Evolutionary conservation across 1,140 invertebrate genomes (phyloP), one percentile per base, ranked within the genome.

Genomic region (Daktulosphaira vitifoliae): DNA sequence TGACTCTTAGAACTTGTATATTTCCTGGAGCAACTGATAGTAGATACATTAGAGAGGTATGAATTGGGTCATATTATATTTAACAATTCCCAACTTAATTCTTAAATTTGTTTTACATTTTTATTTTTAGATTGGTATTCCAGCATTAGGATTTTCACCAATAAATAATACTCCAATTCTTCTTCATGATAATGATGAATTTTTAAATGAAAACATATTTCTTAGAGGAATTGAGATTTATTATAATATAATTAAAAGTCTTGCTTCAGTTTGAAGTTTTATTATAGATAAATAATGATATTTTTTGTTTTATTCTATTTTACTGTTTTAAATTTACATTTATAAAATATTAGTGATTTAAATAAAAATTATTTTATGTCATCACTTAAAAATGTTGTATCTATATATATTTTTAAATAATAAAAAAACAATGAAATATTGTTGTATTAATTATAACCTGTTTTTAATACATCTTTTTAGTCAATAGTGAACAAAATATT

Each of bases 1-100:
- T 88, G 3, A 78, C 79, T 67, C 69, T 88, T 11, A 80, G 81
- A 68, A 77, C 77, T 18, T 80, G 83, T 70, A 86, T 90, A 46
- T 91, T 91, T 69, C 84, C 88, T 1, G 90, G 85, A 51, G 87
- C 82, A 38, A 92, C 90, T 7, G 90, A 92, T 70, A 84, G 82
- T 71, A 78, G 84, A 68, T 89, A 81, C 71, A 70, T 90, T 23
- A 78, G 87, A 72, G 73, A 77, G 70, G 80, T 81, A 72, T 76
- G 77, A 72, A n/a, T n/a, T n/a, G n/a, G n/a, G n/a, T n/a, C n/a
- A n/a, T n/a, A n/a, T n/a, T n/a, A n/a, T n/a, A n/a, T n/a, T n/a
- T n/a, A n/a, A n/a, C n/a, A n/a, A n/a, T n/a, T n/a, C n/a, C n/a
- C n/a, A n/a, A n/a, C n/a, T n/a, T n/a, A n/a, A n/a, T n/a, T 16